Evolutionary conservation across 1,140 invertebrate species (phyloP).

Genomic region (Neodiprion pinetum): DNA sequence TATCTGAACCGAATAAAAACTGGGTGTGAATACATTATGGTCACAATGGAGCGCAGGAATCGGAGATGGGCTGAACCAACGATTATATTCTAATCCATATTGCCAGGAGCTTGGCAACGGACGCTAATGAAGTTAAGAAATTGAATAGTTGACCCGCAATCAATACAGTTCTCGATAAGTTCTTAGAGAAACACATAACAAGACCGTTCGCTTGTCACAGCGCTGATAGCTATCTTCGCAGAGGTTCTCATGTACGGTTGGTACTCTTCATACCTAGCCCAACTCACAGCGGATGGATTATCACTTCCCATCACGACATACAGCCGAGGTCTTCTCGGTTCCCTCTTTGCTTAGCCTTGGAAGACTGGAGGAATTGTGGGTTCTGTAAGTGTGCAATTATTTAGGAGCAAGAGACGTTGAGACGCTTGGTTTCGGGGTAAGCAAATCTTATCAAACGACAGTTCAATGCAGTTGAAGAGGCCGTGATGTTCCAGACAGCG

Average conservation of each 20-base stretch:
- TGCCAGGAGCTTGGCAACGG: not conserved
- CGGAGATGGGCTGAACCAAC: constrained; percentile 23
- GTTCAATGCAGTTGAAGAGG: too few species aligned
- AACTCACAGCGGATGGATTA: constrained; percentile 56
- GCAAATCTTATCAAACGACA: too few species aligned
- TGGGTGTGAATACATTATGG: constrained; percentile 19
- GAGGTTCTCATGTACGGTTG: constrained; percentile 58
- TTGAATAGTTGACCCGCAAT: not conserved
- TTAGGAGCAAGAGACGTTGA: constrained; percentile 66
- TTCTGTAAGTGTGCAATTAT: constrained; percentile 51
- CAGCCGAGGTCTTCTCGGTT: constrained; percentile 71
- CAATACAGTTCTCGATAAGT: not conserved
- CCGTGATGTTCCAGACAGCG: too few species aligned
- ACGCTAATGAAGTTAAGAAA: not conserved
- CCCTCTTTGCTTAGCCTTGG: constrained; percentile 61
- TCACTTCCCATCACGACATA: constrained; percentile 63
- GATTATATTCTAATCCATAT: not conserved
- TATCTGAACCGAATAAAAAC: not conserved
- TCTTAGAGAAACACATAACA: not conserved
- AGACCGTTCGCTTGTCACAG: constrained; percentile 33
- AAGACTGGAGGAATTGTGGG: constrained; percentile 50
- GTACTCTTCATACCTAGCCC: constrained; percentile 67
- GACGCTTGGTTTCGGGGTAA: too few species aligned
- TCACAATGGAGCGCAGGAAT: constrained; percentile 32
- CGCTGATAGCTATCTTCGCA: constrained; percentile 45